A percentile compares a stretch with the other conserved stretches of the same genome.
Conservation (phyloP, 2,113 vertebrate species). For the Myrmecophaga tridactyla region DNA sequence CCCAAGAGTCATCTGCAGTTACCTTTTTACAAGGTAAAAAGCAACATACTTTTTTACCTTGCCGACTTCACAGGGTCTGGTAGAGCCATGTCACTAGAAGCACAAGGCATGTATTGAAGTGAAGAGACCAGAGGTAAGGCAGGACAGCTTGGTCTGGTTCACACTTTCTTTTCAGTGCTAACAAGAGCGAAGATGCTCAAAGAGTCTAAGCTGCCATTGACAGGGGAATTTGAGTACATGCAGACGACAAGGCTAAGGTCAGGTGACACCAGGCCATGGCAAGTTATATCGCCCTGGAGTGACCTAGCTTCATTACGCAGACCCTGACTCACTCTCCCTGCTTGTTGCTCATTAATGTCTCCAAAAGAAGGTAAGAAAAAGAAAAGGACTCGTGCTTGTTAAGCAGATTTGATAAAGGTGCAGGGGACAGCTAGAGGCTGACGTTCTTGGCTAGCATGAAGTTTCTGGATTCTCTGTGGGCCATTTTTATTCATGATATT, state of each 20-base stretch:
- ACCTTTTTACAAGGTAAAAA: neutral
- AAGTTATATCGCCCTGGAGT: neutral
- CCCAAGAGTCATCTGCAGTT: neutral
- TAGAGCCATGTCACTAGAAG: neutral
- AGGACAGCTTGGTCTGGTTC: no score
- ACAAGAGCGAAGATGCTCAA: neutral
- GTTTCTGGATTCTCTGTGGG: neutral
- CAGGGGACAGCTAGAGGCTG: rapidly evolving
- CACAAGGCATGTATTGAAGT: neutral
- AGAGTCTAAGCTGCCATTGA: rapidly evolving
- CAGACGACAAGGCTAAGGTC: neutral
- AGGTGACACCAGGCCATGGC: neutral
- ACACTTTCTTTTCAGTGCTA: neutral
- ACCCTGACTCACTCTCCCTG: neutral
- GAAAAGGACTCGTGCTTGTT: neutral
- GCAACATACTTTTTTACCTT: neutral
- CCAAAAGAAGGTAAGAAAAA: rapidly evolving
- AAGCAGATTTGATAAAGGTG: neutral
- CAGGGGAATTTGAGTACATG: neutral
- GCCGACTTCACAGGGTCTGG: neutral
- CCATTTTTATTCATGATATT: neutral
- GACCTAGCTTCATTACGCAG: neutral
- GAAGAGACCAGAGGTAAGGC: neutral
- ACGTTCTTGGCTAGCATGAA: neutral
- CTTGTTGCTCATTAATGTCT: neutral